Percentiles rank a stretch among this genome's conserved stretches.
Evolutionary conservation across 2,113 vertebrate genomes (phyloP).

Genomic region (Chloropsis cyanopogon): DNA sequence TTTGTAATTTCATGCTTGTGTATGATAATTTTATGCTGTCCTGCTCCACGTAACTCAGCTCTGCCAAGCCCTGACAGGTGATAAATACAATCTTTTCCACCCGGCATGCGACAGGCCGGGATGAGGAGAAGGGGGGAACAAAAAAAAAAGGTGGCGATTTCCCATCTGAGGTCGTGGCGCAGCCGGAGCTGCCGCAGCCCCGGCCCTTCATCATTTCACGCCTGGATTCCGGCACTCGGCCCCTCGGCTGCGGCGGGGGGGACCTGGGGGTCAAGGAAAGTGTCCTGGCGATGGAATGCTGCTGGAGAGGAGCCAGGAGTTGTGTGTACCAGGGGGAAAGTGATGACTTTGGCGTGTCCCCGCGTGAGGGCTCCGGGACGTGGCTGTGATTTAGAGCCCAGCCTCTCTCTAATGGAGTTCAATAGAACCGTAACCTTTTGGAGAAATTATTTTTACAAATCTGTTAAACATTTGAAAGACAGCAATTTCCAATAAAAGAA

Average conservation of each 20-base stretch:
- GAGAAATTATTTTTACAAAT: slow-evolving; percentile 68
- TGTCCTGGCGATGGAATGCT: slow-evolving; percentile 51
- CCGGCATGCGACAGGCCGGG: slow-evolving; percentile 84
- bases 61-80: slow-evolving; percentile 99
- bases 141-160: slow-evolving; percentile 44
- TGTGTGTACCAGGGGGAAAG: neutral
- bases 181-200: slow-evolving; percentile 57
- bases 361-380: neutral
- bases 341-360: slow-evolving; percentile 27
- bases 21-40: slow-evolving; percentile 99
- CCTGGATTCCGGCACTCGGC: slow-evolving; percentile 70
- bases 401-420: slow-evolving; percentile 8
- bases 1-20: slow-evolving; percentile 99
- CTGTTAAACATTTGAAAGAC: slow-evolving; percentile 65
- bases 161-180: slow-evolving; percentile 74
- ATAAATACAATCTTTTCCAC: slow-evolving; percentile 99
- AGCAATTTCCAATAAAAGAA: slow-evolving; percentile 59
- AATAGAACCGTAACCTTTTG: slow-evolving; percentile 48
- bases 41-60: slow-evolving; percentile 99
- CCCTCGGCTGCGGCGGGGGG: slow-evolving; percentile 36
- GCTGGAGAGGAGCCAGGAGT: slow-evolving; percentile 29
- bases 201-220: slow-evolving; percentile 81
- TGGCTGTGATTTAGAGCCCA: slow-evolving; percentile 29
- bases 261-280: slow-evolving; percentile 61
- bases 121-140: slow-evolving; percentile 53